Conservation (phyloP, 2,888 invertebrate species). For the Embidobia sp. region DNA sequence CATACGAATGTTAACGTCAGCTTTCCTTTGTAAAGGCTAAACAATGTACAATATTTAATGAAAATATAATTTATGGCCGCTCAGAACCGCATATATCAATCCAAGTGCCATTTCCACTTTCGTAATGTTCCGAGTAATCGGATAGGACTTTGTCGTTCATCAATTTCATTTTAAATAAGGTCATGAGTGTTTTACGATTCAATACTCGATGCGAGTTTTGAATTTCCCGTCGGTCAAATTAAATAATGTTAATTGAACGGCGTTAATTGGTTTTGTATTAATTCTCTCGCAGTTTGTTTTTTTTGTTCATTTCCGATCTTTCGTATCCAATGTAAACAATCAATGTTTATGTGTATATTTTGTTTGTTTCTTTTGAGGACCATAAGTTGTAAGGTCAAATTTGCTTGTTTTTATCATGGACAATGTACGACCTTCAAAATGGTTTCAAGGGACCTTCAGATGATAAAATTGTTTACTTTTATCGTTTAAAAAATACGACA, state of each 20-base stretch:
- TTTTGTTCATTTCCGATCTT: no score
- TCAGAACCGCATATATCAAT: slow-evolving; percentile 50
- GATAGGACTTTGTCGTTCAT: slow-evolving; percentile 43
- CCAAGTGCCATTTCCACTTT: slow-evolving; percentile 50
- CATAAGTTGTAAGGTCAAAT: no score
- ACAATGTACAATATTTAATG: slow-evolving; percentile 58
- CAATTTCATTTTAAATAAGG: slow-evolving; percentile 41
- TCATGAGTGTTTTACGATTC: slow-evolving; percentile 18
- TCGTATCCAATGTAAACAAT: no score
- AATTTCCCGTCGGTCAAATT: neutral
- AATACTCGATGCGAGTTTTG: slow-evolving; percentile 1
- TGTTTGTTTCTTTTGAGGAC: no score
- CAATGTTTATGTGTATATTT: no score
- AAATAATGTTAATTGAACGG: neutral
- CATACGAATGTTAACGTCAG: slow-evolving; percentile 55
- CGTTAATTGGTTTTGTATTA: no score
- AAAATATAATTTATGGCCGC: slow-evolving; percentile 49
- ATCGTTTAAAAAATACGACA: no score
- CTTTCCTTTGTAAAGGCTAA: slow-evolving; percentile 55
- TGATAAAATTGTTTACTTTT: no score
- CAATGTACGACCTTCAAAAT: no score
- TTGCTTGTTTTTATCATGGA: no score
- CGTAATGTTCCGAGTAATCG: slow-evolving; percentile 49
- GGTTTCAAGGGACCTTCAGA: no score
- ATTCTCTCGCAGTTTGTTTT: no score